A percentile compares a stretch with the other conserved stretches of the same genome.
Conservation (phyloP, 2,888 invertebrate species). For the Chloroclystis v-ata region DNA sequence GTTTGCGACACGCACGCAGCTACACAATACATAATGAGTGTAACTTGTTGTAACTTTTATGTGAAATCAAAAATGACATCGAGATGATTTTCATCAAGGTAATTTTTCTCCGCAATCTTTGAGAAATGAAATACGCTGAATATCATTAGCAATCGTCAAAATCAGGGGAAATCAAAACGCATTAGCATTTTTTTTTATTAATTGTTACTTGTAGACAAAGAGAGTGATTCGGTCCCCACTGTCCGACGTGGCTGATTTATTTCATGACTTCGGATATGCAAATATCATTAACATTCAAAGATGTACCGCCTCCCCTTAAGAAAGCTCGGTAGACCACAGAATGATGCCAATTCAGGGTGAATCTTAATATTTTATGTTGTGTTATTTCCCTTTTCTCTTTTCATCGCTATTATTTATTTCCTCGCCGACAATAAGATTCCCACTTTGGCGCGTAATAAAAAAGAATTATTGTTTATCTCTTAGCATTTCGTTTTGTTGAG, state of each 20-base stretch:
- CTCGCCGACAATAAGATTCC: slow-evolving; percentile 76
- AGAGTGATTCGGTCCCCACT: slow-evolving; percentile 61
- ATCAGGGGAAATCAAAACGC: slow-evolving; percentile 34
- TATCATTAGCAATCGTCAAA: slow-evolving; percentile 10
- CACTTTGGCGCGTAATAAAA: slow-evolving; percentile 77
- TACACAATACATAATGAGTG: too few relatives aligned
- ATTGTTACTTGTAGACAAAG: slow-evolving; percentile 70
- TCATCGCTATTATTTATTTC: slow-evolving; percentile 76
- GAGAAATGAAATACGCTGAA: slow-evolving; percentile 34
- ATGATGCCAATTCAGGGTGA: slow-evolving; percentile 77
- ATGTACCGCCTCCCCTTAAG: slow-evolving; percentile 67
- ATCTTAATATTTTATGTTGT: slow-evolving; percentile 79
- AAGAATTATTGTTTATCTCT: slow-evolving; percentile 78
- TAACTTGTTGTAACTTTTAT: too few relatives aligned
- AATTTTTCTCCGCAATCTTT: too few relatives aligned
- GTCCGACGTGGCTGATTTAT: slow-evolving; percentile 77
- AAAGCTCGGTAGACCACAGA: slow-evolving; percentile 70
- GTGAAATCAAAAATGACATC: too few relatives aligned
- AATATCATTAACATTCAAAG: slow-evolving; percentile 77
- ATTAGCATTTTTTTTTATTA: slow-evolving; percentile 56
- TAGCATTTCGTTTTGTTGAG: slow-evolving; percentile 68
- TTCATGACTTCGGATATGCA: slow-evolving; percentile 78
- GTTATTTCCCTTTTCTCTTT: slow-evolving; percentile 75
- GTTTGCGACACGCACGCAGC: too few relatives aligned
- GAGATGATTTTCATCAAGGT: too few relatives aligned